phyloP scores from a whole-genome alignment of 2,113 vertebrate species.

The Trogon melanurus region DNA sequence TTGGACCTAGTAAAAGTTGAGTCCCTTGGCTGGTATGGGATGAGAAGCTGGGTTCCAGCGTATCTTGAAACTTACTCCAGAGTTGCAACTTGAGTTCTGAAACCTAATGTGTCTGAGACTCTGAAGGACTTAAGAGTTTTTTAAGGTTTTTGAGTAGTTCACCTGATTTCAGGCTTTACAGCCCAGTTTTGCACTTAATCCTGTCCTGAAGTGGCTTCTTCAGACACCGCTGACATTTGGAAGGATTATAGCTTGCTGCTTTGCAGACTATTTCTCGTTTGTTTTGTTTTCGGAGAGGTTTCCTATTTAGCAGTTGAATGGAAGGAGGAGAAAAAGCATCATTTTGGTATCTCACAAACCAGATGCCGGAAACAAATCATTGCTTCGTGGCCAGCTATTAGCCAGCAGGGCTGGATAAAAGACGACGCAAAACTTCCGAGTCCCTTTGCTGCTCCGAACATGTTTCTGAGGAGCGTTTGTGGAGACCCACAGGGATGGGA shows the following conservation, averaged over 20 bases:
- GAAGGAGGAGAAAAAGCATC: background rate
- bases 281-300: background rate
- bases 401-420: background rate
- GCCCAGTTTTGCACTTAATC: background rate
- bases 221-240: background rate
- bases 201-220: background rate
- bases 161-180: background rate
- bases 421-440: background rate
- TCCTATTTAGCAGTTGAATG: background rate
- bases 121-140: background rate
- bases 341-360: constrained; percentile 3
- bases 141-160: background rate
- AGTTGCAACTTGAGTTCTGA: background rate
- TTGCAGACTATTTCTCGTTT: background rate
- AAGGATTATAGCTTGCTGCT: background rate
- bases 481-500: background rate
- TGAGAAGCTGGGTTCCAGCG: background rate
- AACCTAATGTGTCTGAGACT: no score
- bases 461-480: background rate
- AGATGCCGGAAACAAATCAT: background rate
- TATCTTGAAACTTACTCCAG: background rate
- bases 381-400: background rate
- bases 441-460: background rate
- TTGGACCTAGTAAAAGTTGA: background rate
- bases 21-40: background rate